Conservation (phyloP, 2,888 invertebrate species). For the Drosophila hawaiiensis region DNA sequence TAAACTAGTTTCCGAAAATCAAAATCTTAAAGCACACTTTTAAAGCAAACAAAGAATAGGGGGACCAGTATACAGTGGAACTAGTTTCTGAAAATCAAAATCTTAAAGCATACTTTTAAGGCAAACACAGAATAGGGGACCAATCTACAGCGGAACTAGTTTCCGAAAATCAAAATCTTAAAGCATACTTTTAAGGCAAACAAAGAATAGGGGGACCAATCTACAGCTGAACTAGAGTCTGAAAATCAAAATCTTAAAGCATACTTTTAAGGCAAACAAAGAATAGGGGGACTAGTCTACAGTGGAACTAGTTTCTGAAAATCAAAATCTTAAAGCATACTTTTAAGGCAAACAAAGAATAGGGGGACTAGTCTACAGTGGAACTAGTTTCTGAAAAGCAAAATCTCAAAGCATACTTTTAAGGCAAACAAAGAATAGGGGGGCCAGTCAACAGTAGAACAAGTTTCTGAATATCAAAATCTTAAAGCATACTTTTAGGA, state of each 20-base stretch:
- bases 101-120: background rate
- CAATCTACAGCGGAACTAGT: too few relatives aligned
- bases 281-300: background rate
- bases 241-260: too few relatives aligned
- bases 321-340: background rate
- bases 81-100: background rate
- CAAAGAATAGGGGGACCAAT: background rate
- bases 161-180: fast-evolving
- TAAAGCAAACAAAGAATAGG: background rate
- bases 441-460: too few relatives aligned
- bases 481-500: background rate
- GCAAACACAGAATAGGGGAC: background rate
- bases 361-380: too few relatives aligned
- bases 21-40: background rate
- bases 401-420: background rate
- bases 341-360: background rate
- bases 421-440: background rate
- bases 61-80: too few relatives aligned
- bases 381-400: background rate
- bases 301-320: background rate
- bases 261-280: background rate
- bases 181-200: background rate
- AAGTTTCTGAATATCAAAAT: background rate
- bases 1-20: background rate
- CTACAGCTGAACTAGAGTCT: background rate